Conservation (phyloP, 2,113 vertebrate genomes). For the Leuciscus idus region DNA sequence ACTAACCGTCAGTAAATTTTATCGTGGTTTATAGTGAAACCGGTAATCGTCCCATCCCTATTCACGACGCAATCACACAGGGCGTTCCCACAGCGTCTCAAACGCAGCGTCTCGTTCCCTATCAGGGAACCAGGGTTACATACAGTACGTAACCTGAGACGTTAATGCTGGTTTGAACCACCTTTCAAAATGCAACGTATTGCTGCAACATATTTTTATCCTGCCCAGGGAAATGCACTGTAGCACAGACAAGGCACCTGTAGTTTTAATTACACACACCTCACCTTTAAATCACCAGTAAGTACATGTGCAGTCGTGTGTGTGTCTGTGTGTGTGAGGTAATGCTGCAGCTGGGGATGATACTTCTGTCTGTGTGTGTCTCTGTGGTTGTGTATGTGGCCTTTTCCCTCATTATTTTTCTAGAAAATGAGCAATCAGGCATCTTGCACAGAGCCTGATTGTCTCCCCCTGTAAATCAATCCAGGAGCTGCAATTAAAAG, state of each 20-base stretch:
- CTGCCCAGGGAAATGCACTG: constrained; percentile 11
- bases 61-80: too few species aligned
- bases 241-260: constrained; percentile 30
- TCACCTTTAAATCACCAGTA: constrained; percentile 26
- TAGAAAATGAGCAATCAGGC: constrained; percentile 78
- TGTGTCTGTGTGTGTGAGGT: constrained; percentile 28
- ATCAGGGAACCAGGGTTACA: too few species aligned
- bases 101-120: too few species aligned
- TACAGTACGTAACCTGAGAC: too few species aligned
- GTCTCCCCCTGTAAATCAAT: constrained; percentile 81
- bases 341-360: constrained; percentile 44
- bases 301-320: constrained; percentile 34
- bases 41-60: too few species aligned
- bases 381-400: constrained; percentile 61
- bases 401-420: constrained; percentile 78
- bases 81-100: too few species aligned
- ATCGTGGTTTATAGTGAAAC: too few species aligned
- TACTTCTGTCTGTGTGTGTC: constrained; percentile 35
- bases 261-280: constrained; percentile 34
- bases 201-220: not conserved
- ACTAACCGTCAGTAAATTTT: too few species aligned
- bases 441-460: constrained; percentile 74
- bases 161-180: constrained; percentile 2
- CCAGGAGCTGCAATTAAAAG: constrained; percentile 82
- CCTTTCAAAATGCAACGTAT: not conserved